phyloP scores from a whole-genome alignment of 2,888 invertebrate species.

The Patella caerulea region DNA sequence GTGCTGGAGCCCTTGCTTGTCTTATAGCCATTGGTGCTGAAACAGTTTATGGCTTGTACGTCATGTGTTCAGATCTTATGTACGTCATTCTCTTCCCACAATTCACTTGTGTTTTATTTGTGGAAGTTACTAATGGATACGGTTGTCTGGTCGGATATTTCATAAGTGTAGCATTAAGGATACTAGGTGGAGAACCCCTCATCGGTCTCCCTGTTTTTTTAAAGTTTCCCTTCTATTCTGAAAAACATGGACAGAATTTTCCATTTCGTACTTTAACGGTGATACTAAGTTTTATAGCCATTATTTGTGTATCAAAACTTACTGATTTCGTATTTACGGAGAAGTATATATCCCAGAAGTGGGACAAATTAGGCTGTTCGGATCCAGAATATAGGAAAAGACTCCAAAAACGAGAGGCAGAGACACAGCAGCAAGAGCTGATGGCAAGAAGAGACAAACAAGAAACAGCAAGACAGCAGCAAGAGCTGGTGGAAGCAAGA shows the following conservation, averaged over 20 bases:
- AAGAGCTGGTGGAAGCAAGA: too few species aligned
- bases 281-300: slow-evolving; percentile 26
- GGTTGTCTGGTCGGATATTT: slow-evolving; percentile 72
- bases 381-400: neutral
- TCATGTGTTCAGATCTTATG: slow-evolving; percentile 51
- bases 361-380: slow-evolving; percentile 14
- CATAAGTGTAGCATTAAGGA: slow-evolving; percentile 82
- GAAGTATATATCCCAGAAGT: slow-evolving; percentile 11
- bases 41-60: slow-evolving; percentile 51
- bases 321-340: slow-evolving; percentile 30
- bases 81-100: slow-evolving; percentile 55
- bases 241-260: slow-evolving; percentile 31
- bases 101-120: slow-evolving; percentile 41
- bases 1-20: slow-evolving; percentile 41
- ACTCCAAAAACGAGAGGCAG: too few species aligned
- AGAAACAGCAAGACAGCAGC: neutral
- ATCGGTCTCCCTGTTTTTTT: slow-evolving; percentile 74
- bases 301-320: slow-evolving; percentile 24
- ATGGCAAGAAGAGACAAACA: neutral
- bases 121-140: slow-evolving; percentile 35
- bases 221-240: slow-evolving; percentile 35
- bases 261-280: slow-evolving; percentile 38
- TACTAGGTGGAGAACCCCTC: slow-evolving; percentile 89
- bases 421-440: neutral
- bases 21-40: slow-evolving; percentile 43